These are phyloP conservation scores for Erythrolamprus reginae DNA, from an alignment of 2,113 vertebrate species.

Conservation along the genomic window DNA sequence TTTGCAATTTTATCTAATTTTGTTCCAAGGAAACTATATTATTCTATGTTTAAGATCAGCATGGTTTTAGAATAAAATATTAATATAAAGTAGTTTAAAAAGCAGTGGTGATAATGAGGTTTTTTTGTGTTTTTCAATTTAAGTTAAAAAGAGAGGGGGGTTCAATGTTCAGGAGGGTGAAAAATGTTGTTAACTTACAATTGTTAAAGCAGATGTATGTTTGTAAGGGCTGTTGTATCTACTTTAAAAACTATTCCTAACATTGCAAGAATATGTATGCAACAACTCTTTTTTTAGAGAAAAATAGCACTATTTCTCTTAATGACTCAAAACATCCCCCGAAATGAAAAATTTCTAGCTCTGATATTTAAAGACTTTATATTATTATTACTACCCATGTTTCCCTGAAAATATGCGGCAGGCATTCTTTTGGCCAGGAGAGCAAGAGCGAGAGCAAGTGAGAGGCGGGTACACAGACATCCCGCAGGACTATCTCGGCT, in stretches of 20 bases:
- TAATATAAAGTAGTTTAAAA: constrained; percentile 21
- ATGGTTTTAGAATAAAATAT: neutral
- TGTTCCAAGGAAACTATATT: neutral
- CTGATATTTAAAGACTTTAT: constrained; percentile 22
- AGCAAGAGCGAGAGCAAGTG: no score
- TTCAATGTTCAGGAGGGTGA: neutral
- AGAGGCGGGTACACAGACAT: no score
- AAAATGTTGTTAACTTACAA: neutral
- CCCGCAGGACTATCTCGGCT: no score
- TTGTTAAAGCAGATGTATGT: neutral
- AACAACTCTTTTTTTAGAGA: neutral
- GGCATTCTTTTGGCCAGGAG: no score
- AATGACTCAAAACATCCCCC: neutral
- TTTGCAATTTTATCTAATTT: neutral
- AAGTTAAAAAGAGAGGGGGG: neutral
- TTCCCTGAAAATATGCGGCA: no score
- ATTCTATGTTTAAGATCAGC: neutral
- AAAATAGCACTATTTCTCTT: neutral
- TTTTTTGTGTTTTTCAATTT: neutral
- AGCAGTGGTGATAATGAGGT: constrained; percentile 10
- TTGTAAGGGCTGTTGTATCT: neutral
- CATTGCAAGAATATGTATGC: neutral
- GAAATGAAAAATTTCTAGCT: constrained; percentile 38
- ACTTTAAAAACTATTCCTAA: neutral
- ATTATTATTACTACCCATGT: no score